phyloP scores from a whole-genome alignment of 2,888 invertebrate species.

The Rhagophthalmus giganteus region DNA sequence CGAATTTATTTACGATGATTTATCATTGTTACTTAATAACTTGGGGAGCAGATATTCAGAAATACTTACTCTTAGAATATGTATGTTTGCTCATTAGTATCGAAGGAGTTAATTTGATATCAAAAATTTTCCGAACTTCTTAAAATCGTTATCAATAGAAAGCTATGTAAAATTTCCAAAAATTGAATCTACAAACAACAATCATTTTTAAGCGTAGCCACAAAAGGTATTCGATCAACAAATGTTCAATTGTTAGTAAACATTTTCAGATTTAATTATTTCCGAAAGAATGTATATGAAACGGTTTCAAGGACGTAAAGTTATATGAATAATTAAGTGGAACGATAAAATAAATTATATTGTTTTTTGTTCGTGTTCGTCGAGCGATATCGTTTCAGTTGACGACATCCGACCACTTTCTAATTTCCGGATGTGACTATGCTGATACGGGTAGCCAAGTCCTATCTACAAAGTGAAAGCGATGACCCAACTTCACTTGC shows the following conservation, averaged over 20 bases:
- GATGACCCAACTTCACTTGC: constrained; percentile 29
- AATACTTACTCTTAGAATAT: too few species aligned
- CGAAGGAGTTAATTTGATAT: too few species aligned
- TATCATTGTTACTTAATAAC: too few species aligned
- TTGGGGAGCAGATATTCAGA: too few species aligned
- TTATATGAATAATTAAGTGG: constrained; percentile 3
- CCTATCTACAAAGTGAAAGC: constrained; percentile 35
- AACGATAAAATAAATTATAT: constrained; percentile 4
- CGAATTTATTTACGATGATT: too few species aligned
- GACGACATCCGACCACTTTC: constrained; percentile 34
- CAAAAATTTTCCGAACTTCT: constrained; percentile 20
- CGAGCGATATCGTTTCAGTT: constrained; percentile 15
- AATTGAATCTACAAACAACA: not conserved
- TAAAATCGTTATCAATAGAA: constrained; percentile 25
- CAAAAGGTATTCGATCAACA: too few species aligned
- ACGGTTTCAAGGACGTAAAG: constrained; percentile 3
- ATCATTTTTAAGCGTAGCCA: too few species aligned
- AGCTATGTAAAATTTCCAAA: constrained; percentile 16
- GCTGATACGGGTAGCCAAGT: constrained; percentile 30
- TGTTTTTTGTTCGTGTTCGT: constrained; percentile 12
- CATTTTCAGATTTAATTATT: not conserved
- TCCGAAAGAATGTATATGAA: not conserved
- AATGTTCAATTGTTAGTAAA: not conserved
- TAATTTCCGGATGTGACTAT: constrained; percentile 38
- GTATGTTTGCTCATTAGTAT: too few species aligned